Evolutionary conservation across 2,888 invertebrate species (phyloP).

Genomic region (Heliconius erato): DNA sequence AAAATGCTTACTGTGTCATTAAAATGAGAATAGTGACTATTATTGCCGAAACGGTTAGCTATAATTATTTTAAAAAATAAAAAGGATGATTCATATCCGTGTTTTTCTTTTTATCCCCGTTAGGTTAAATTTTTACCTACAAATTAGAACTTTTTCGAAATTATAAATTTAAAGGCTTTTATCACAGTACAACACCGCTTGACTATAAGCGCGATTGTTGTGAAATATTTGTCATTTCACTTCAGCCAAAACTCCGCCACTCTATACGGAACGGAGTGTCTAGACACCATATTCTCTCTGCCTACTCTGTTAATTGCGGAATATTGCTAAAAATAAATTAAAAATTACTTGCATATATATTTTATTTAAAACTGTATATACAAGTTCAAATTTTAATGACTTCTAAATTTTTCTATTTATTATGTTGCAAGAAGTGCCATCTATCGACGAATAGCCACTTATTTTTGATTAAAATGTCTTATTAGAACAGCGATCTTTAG

Average conservation of each 20-base stretch:
- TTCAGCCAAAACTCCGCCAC: too few relatives aligned
- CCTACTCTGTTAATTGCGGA: too few relatives aligned
- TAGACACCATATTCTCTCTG: too few relatives aligned
- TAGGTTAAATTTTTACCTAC: neutral
- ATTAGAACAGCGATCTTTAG: too few relatives aligned
- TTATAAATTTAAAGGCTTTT: too few relatives aligned
- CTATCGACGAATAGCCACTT: conserved; percentile 59
- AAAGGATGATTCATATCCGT: conserved; percentile 81
- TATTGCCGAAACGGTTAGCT: conserved; percentile 86
- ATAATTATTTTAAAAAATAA: conserved; percentile 87
- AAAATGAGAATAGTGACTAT: conserved; percentile 82
- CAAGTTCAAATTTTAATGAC: neutral
- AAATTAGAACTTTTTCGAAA: neutral
- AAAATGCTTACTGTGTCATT: conserved; percentile 86
- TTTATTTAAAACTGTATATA: too few relatives aligned
- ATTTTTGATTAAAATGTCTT: neutral
- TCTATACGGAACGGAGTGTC: too few relatives aligned
- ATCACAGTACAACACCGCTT: too few relatives aligned
- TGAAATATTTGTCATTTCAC: too few relatives aligned
- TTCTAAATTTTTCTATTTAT: neutral
- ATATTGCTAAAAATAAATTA: too few relatives aligned
- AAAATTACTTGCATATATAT: too few relatives aligned
- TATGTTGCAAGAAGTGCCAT: conserved; percentile 55
- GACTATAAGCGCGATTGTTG: too few relatives aligned
- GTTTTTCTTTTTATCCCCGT: conserved; percentile 61